A percentile compares a stretch with the other conserved stretches of the same genome.
These are phyloP conservation scores for Catagonus wagneri DNA, from an alignment of 2,113 vertebrate genomes.

Conservation along the genomic window DNA sequence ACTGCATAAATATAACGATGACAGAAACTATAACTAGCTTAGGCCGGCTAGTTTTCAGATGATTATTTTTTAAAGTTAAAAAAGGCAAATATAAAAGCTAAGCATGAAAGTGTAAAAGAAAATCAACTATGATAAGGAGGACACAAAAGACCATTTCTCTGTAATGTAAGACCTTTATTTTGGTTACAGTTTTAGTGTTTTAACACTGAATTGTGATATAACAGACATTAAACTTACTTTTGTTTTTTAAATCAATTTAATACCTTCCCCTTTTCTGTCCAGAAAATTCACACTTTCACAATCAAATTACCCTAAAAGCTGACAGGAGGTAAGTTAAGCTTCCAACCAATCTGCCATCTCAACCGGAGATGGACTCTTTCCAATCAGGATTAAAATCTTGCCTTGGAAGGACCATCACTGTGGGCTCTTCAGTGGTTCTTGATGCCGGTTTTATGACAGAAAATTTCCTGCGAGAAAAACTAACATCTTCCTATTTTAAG, in stretches of 20 bases:
- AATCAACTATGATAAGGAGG: background rate
- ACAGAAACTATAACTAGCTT: background rate
- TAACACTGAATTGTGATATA: constrained; percentile 68
- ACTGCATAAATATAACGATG: background rate
- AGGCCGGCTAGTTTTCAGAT: background rate
- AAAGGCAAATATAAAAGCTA: constrained; percentile 3
- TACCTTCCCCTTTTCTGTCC: background rate
- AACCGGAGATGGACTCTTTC: background rate
- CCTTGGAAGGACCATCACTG: background rate
- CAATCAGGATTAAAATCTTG: background rate
- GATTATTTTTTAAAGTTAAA: background rate
- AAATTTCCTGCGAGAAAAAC: background rate
- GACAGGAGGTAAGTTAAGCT: background rate
- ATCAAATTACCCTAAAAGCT: constrained; percentile 7
- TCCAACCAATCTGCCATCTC: background rate
- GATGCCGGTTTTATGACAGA: constrained; percentile 46
- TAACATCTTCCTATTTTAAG: constrained; percentile 15
- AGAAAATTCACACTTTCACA: constrained; percentile 25
- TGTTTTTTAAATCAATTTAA: background rate
- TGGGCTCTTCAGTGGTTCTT: background rate
- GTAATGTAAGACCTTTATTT: constrained; percentile 78
- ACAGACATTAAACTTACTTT: constrained; percentile 33
- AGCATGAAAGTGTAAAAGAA: background rate
- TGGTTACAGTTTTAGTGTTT: constrained; percentile 70
- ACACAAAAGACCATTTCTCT: background rate